Percentiles rank a stretch among this genome's conserved stretches.
phyloP scores from a whole-genome alignment of 1,140 invertebrate species.

The Nautilus pompilius region DNA sequence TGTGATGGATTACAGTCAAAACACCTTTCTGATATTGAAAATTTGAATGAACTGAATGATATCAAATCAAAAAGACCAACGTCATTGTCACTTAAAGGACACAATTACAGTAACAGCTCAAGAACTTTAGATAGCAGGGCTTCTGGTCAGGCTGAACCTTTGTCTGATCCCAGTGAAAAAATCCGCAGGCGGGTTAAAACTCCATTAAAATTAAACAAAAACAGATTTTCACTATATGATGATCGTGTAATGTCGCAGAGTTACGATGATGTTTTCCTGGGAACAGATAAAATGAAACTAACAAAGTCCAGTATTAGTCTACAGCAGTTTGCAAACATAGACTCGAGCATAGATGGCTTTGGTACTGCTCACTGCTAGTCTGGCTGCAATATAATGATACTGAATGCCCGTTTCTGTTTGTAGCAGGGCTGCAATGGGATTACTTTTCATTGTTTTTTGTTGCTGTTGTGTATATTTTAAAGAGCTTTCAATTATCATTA shows the following conservation, averaged over 20 bases:
- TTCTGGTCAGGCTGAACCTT: conserved; percentile 65
- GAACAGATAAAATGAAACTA: neutral
- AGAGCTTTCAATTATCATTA: too few relatives aligned
- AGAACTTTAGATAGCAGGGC: too few relatives aligned
- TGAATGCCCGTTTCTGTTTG: too few relatives aligned
- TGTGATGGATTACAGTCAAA: too few relatives aligned
- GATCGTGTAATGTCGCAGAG: conserved; percentile 72
- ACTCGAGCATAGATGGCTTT: too few relatives aligned
- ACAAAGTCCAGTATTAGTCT: conserved; percentile 21
- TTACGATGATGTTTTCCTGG: neutral
- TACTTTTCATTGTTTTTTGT: too few relatives aligned
- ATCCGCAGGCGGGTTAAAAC: conserved; percentile 77
- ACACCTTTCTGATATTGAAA: too few relatives aligned
- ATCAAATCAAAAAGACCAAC: conserved; percentile 25
- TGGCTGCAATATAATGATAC: too few relatives aligned
- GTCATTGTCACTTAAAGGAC: conserved; percentile 43
- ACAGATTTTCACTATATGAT: conserved; percentile 78
- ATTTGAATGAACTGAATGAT: conserved; percentile 4
- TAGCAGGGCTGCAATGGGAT: too few relatives aligned
- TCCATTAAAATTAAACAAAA: conserved; percentile 71
- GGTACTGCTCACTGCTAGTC: too few relatives aligned
- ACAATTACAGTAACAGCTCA: conserved; percentile 41
- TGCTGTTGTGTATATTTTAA: too few relatives aligned
- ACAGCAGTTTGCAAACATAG: conserved; percentile 22
- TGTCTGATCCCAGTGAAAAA: conserved; percentile 62